Evolutionary conservation across 2,888 invertebrate genomes (phyloP).

Genomic region (Lapara coniferarum): DNA sequence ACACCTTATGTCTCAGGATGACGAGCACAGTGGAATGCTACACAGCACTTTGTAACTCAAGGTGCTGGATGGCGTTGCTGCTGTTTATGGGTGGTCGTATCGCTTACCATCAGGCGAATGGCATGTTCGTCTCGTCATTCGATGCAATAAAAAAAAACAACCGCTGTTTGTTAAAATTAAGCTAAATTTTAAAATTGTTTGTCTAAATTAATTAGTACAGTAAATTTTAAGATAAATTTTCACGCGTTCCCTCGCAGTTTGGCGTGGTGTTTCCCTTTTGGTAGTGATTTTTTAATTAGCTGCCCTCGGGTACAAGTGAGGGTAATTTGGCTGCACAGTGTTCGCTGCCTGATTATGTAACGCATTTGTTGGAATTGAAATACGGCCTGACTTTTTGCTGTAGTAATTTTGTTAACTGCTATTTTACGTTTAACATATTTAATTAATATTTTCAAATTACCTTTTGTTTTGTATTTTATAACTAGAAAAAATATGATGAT

Average conservation of each 20-base stretch:
- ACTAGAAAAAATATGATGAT: no score
- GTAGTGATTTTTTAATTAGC: slow-evolving; percentile 23
- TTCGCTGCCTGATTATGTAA: neutral
- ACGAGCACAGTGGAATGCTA: no score
- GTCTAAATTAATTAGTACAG: slow-evolving; percentile 4
- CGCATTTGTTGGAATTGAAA: neutral
- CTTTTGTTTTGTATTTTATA: neutral
- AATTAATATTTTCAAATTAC: neutral
- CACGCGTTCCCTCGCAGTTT: neutral
- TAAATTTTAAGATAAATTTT: slow-evolving; percentile 15
- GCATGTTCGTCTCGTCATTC: no score
- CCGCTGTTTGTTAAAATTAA: neutral
- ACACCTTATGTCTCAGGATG: no score
- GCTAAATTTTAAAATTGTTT: no score
- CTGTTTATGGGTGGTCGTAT: no score
- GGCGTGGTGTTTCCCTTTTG: slow-evolving; percentile 21
- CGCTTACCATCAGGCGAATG: no score
- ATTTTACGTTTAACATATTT: neutral
- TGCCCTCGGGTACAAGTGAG: slow-evolving; percentile 8
- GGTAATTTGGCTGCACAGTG: slow-evolving; percentile 4
- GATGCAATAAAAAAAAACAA: no score
- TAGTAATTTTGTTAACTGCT: slow-evolving; percentile 6
- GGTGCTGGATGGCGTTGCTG: no score
- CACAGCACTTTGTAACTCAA: no score
- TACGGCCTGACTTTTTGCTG: neutral